phyloP scores from a whole-genome alignment of 2,113 vertebrate species.

The Dendropsophus ebraccatus region DNA sequence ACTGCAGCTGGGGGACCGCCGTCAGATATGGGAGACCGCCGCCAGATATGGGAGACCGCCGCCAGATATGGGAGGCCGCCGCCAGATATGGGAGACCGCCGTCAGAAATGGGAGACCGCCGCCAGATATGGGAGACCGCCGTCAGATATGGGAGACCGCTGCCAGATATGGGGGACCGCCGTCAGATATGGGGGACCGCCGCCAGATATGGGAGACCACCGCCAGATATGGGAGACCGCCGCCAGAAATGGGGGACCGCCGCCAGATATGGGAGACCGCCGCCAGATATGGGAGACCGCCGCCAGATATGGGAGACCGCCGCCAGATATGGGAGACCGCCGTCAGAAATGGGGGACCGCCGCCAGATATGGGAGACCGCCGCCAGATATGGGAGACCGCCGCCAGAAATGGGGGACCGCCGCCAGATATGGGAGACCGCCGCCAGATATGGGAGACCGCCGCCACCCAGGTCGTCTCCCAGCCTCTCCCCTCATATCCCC shows the following conservation, averaged over 20 bases:
- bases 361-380: slow-evolving; percentile 51
- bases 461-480: slow-evolving; percentile 51
- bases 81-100: slow-evolving; percentile 51
- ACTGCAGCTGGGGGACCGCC: slow-evolving; percentile 51
- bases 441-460: slow-evolving; percentile 48
- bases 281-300: too few species aligned
- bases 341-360: too few species aligned
- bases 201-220: slow-evolving; percentile 48
- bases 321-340: slow-evolving; percentile 48
- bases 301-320: slow-evolving; percentile 51
- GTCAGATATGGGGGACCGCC: slow-evolving; percentile 52
- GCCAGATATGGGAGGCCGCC: slow-evolving; percentile 48
- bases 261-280: slow-evolving; percentile 48
- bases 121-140: slow-evolving; percentile 51
- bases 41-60: slow-evolving; percentile 51
- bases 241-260: slow-evolving; percentile 52
- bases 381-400: slow-evolving; percentile 48
- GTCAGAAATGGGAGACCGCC: slow-evolving; percentile 45
- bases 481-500: slow-evolving; percentile 21
- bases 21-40: slow-evolving; percentile 47
- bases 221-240: too few species aligned
- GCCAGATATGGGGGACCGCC: too few species aligned
- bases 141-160: slow-evolving; percentile 47
- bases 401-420: too few species aligned
- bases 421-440: slow-evolving; percentile 51